Evolutionary conservation across 53 echinoderm and acorn worm species (phyloP).

Genomic region (Temnopleurus reevesii): DNA sequence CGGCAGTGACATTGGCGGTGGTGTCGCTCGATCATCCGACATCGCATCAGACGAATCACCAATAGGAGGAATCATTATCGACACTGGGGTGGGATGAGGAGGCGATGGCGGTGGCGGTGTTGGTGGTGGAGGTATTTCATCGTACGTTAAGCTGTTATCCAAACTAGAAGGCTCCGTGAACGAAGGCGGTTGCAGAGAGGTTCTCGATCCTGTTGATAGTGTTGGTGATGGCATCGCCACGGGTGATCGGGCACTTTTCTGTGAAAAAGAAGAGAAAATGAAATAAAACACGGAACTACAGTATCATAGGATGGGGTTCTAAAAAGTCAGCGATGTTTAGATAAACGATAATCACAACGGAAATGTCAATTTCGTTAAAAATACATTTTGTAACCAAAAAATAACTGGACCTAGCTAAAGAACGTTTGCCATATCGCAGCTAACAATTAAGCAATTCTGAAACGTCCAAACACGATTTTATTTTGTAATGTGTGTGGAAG

Average conservation of each 20-base stretch:
- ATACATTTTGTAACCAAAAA: too few relatives aligned
- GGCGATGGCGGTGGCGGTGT: neutral
- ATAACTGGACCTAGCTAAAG: too few relatives aligned
- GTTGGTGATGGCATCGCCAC: neutral
- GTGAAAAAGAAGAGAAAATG: too few relatives aligned
- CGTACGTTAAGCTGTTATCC: neutral
- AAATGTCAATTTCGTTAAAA: too few relatives aligned
- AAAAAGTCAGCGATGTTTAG: too few relatives aligned
- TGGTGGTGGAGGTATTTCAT: conserved; percentile 11
- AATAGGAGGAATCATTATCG: neutral
- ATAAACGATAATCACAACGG: too few relatives aligned
- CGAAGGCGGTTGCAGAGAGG: conserved; percentile 2
- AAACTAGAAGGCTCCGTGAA: neutral
- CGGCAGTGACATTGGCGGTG: neutral
- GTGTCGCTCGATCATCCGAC: neutral
- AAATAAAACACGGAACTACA: too few relatives aligned
- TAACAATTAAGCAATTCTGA: too few relatives aligned
- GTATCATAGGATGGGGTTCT: too few relatives aligned
- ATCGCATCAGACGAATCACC: neutral
- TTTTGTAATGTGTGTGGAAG: too few relatives aligned
- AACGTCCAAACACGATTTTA: too few relatives aligned
- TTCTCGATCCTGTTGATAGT: neutral
- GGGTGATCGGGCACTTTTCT: neutral
- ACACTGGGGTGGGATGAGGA: neutral
- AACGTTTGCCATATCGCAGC: too few relatives aligned